Evolutionary conservation across 2,888 invertebrate genomes (phyloP).

Genomic region (Clusia tigrina): DNA sequence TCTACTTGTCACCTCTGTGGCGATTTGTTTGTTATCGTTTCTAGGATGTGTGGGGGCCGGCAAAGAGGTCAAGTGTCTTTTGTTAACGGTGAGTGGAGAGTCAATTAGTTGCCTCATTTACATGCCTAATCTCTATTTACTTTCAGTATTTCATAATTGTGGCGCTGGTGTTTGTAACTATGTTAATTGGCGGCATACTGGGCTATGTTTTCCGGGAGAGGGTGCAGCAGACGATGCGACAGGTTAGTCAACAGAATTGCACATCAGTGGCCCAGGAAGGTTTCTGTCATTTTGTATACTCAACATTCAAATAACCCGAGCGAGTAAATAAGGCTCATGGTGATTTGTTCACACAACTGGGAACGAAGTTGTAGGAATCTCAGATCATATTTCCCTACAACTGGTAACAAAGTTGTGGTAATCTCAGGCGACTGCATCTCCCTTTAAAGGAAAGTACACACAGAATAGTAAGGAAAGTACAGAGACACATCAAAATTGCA

Average conservation of each 20-base stretch:
- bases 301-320: too few relatives aligned
- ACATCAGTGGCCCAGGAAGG: not conserved
- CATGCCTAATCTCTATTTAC: constrained; percentile 26
- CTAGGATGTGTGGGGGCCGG: constrained; percentile 94
- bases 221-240: constrained; percentile 77
- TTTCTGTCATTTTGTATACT: too few relatives aligned
- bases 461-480: too few relatives aligned
- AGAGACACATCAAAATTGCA: too few relatives aligned
- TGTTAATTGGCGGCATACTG: constrained; percentile 89
- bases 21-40: constrained; percentile 84
- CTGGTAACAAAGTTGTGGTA: too few relatives aligned
- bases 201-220: constrained; percentile 90
- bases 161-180: constrained; percentile 86
- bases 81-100: constrained; percentile 80
- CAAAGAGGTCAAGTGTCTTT: constrained; percentile 92
- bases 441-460: too few relatives aligned
- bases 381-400: too few relatives aligned
- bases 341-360: too few relatives aligned
- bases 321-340: too few relatives aligned
- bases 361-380: too few relatives aligned
- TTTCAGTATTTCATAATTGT: constrained; percentile 86
- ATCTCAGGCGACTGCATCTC: too few relatives aligned
- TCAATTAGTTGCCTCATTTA: not conserved
- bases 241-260: constrained; percentile 58
- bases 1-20: constrained; percentile 81